Evolutionary conservation across 2,113 vertebrate species (phyloP).

Genomic region (Rynchops niger): DNA sequence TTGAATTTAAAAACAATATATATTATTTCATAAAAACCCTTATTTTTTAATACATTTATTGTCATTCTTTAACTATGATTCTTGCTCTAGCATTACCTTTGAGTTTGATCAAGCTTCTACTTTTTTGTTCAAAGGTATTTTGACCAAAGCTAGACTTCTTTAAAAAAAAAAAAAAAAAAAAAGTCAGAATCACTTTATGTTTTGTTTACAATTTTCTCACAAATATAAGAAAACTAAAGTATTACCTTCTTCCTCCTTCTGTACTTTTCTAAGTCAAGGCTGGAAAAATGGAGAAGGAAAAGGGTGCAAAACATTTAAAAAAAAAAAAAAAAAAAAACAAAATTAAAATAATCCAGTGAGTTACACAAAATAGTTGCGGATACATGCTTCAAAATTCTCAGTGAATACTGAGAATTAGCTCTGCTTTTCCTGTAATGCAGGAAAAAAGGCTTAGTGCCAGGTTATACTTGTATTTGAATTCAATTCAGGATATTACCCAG

Average conservation of each 20-base stretch:
- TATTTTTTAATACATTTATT: not conserved
- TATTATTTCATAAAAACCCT: not conserved
- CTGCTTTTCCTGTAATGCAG: not conserved
- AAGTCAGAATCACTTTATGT: not conserved
- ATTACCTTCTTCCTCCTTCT: not conserved
- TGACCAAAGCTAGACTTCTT: not conserved
- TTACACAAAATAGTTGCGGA: not conserved
- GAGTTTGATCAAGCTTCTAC: not conserved
- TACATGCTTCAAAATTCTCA: not conserved
- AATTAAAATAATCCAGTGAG: not conserved
- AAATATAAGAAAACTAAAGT: not conserved
- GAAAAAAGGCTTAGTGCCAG: not conserved
- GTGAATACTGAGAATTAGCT: not conserved
- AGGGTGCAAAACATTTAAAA: not conserved
- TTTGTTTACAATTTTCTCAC: not conserved
- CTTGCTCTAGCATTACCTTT: not conserved
- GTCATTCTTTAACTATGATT: not conserved
- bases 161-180: not conserved
- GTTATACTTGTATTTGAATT: not conserved
- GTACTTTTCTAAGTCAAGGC: not conserved
- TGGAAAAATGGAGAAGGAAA: not conserved
- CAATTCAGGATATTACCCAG: not conserved
- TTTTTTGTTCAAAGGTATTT: not conserved
- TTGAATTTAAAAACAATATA: not conserved
- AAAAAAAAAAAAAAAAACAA: not conserved